phyloP scores from a whole-genome alignment of 64 coral and sea anemone species.

The Pocillopora verrucosa region DNA sequence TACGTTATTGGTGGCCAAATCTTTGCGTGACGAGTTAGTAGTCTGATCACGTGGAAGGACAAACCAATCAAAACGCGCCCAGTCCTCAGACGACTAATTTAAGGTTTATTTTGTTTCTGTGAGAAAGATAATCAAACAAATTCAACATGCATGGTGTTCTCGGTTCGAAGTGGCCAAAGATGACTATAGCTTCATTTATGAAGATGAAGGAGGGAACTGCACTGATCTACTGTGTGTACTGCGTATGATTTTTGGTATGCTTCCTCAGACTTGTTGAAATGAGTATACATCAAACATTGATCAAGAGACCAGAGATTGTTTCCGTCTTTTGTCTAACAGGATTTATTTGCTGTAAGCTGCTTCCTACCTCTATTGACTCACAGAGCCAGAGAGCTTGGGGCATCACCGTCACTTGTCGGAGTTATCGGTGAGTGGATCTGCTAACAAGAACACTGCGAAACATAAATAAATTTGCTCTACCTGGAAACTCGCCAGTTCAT shows the following conservation, averaged over 20 bases:
- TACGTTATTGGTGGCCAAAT: no score
- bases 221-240: constrained; percentile 66
- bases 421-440: constrained; percentile 67
- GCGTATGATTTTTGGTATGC: constrained; percentile 86
- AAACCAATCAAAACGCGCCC: no score
- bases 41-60: no score
- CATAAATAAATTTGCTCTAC: background rate
- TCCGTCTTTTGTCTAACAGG: background rate
- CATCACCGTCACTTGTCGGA: constrained; percentile 80
- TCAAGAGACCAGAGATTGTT: background rate
- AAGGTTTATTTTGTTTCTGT: background rate
- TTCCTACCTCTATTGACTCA: constrained; percentile 75
- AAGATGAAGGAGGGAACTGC: constrained; percentile 11
- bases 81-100: no score
- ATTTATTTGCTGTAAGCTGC: constrained; percentile 70
- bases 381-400: constrained; percentile 84
- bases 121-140: background rate
- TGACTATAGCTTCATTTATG: background rate
- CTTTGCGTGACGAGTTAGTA: no score
- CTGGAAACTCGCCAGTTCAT: background rate
- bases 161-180: constrained; percentile 16
- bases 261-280: background rate
- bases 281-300: no score
- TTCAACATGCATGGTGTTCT: constrained; percentile 18
- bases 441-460: background rate